Percentiles rank a stretch among this genome's conserved stretches.
These are phyloP conservation scores for Diglossa cyanea DNA, from an alignment of 2,797 vertebrate genomes.

Conservation along the genomic window DNA sequence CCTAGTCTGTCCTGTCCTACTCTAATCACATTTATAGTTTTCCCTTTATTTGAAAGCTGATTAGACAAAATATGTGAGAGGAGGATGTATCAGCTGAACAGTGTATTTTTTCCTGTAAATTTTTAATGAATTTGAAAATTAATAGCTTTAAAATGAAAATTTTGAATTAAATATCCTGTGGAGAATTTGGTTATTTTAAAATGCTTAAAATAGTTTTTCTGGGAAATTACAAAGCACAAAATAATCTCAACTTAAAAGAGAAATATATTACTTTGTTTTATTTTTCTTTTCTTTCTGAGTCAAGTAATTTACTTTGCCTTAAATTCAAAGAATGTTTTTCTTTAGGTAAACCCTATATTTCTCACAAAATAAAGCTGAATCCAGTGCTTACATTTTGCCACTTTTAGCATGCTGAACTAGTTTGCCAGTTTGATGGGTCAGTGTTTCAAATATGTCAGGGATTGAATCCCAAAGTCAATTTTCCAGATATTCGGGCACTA, in stretches of 20 bases:
- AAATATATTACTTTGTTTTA: rapidly evolving
- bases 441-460: neutral
- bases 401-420: neutral
- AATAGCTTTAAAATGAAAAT: neutral
- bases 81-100: neutral
- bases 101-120: neutral
- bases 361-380: neutral
- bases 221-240: neutral
- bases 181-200: neutral
- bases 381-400: neutral
- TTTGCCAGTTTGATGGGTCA: neutral
- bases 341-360: neutral
- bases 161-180: neutral
- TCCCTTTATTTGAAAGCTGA: neutral
- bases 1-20: neutral
- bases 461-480: neutral
- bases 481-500: neutral
- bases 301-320: neutral
- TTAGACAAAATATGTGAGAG: neutral
- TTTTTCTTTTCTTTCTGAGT: neutral
- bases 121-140: neutral
- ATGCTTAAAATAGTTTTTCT: neutral
- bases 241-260: neutral
- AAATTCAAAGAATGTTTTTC: neutral
- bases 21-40: neutral